phyloP scores from a whole-genome alignment of 2,888 invertebrate species.

The Caradrina kadenii region DNA sequence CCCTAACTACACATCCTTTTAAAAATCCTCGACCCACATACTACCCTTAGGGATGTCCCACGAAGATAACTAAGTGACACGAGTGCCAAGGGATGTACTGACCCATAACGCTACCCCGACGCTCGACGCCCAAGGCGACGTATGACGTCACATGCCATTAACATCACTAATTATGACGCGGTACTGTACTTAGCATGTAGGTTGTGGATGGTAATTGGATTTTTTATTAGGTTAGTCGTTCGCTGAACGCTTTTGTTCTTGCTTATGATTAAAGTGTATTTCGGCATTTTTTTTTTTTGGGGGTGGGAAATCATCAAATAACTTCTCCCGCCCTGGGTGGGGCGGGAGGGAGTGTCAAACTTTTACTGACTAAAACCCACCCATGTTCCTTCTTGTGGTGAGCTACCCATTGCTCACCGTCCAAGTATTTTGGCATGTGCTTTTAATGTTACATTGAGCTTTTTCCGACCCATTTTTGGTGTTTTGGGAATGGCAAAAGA shows the following conservation, averaged over 20 bases:
- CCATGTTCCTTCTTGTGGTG: too few relatives aligned
- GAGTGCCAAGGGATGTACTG: conserved; percentile 47
- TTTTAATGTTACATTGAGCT: too few relatives aligned
- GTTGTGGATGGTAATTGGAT: conserved; percentile 33
- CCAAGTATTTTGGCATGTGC: background rate
- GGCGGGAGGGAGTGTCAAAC: too few relatives aligned
- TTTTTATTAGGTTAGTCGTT: conserved; percentile 43
- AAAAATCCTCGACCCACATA: conserved; percentile 40
- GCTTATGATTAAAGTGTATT: too few relatives aligned
- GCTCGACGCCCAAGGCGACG: conserved; percentile 30
- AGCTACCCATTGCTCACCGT: too few relatives aligned
- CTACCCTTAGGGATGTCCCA: conserved; percentile 38
- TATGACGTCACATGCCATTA: conserved; percentile 52
- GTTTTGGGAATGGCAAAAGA: too few relatives aligned
- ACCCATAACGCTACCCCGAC: conserved; percentile 42
- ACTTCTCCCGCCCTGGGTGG: too few relatives aligned
- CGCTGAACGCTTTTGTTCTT: conserved; percentile 20
- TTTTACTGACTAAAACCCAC: too few relatives aligned
- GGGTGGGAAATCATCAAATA: too few relatives aligned
- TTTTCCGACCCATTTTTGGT: too few relatives aligned
- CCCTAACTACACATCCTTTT: background rate
- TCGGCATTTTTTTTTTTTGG: too few relatives aligned
- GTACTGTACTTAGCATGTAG: conserved; percentile 19
- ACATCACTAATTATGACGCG: conserved; percentile 46
- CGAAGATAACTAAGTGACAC: conserved; percentile 49